phyloP scores from a whole-genome alignment of 1,140 invertebrate species.

The Gryon sp. region DNA sequence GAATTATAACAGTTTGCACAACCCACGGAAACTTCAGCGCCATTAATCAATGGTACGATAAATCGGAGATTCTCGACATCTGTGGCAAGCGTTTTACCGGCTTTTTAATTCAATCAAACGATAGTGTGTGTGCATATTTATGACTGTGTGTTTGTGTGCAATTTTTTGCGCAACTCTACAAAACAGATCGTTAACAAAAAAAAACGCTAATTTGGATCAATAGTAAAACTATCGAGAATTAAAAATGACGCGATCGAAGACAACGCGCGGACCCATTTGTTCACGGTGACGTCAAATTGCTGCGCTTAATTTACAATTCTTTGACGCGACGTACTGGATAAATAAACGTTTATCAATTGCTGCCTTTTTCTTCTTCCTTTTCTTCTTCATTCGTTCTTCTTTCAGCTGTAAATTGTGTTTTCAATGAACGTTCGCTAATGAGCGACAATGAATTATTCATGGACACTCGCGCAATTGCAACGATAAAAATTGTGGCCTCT shows the following conservation, averaged over 20 bases:
- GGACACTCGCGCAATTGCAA: slow-evolving; percentile 25
- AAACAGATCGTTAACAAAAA: no score
- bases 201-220: no score
- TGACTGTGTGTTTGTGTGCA: no score
- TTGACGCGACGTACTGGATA: slow-evolving; percentile 18
- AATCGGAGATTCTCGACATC: slow-evolving; percentile 63
- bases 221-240: neutral
- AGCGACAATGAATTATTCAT: slow-evolving; percentile 48
- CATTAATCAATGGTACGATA: slow-evolving; percentile 69
- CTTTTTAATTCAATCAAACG: slow-evolving; percentile 27
- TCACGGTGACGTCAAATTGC: slow-evolving; percentile 6
- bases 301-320: slow-evolving; percentile 19
- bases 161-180: slow-evolving; percentile 10
- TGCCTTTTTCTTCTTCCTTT: no score
- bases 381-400: no score
- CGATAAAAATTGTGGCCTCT: slow-evolving; percentile 28
- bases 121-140: no score
- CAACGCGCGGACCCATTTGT: no score
- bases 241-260: slow-evolving; percentile 5
- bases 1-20: slow-evolving; percentile 71
- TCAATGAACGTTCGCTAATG: slow-evolving; percentile 40
- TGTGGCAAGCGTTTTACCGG: slow-evolving; percentile 21
- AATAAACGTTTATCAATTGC: slow-evolving; percentile 44
- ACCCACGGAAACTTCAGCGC: slow-evolving; percentile 66
- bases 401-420: slow-evolving; percentile 15